Evolutionary conservation across 2,888 invertebrate genomes (phyloP), one percentile per base, ranked within the genome.

Genomic region (Acanthococcus lagerstroemiae): DNA sequence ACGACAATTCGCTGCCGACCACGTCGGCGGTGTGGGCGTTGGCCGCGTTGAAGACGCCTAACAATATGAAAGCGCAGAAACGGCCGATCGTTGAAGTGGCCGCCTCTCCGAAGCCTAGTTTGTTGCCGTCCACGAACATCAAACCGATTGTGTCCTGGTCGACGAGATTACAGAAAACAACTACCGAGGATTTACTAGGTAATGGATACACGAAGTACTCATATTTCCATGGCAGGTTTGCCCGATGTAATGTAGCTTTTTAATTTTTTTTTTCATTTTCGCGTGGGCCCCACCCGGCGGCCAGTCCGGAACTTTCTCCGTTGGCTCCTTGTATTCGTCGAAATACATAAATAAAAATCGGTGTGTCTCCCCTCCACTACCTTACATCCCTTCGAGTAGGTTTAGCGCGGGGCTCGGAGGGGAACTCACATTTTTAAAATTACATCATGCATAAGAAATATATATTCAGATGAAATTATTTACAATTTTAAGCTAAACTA

Each of bases 11-110:
- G 69, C 78, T 80, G 68, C 80, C 81, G 12, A 78, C 80, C 5
- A 78, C 80, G 0, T 75, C 80, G 4, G 78, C 80, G 3, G 80
- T 80, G 0, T 81, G 81, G 81, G 79, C 81, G 0, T 71, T 81
- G 37, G 80, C 79, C 1, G 78, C 80, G 60, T 71, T 80, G 50
- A 77, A 77, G 45, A 77, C 77, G 60, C 76, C 79, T 9, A 63
- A 63, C 17, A 56, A 21, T 6, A 58, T 54, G 22, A 66, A 54
- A 55, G 52, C 48, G 21, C 48, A 65, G 17, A 67, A 27, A 12
- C 67, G 67, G 55, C 68, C 66, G n/a, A 55, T 65, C 19, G 5
- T 15, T 19, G 65, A 55, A 1, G 26, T 25, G 4, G 21, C 37
- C 4, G 37, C 15, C 5, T 21, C 24, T 7, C 7, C 22, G 15